A percentile compares a stretch with the other conserved stretches of the same genome.
phyloP scores from a whole-genome alignment of 2,113 vertebrate genomes.

The Scalopus aquaticus region DNA sequence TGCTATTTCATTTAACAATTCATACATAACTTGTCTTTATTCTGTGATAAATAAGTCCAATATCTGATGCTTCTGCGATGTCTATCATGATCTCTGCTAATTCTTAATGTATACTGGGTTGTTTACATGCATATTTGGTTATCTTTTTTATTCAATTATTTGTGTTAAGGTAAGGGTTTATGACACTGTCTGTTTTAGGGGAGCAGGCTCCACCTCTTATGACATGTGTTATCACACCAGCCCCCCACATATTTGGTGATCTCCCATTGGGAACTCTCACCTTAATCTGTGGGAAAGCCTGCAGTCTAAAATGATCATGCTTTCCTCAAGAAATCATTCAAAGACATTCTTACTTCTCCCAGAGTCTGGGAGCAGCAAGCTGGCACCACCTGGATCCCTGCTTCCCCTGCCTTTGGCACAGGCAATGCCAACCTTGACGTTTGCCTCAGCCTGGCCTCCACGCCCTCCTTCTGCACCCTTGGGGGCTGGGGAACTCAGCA shows the following conservation, averaged over 20 bases:
- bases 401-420: not conserved
- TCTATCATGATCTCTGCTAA: not conserved
- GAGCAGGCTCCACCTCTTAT: no score
- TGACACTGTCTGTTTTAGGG: no score
- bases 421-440: not conserved
- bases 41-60: not conserved
- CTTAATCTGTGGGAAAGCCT: not conserved
- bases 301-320: not conserved
- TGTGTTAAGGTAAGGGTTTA: no score
- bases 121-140: not conserved
- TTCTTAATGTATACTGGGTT: not conserved
- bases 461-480: not conserved
- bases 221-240: not conserved
- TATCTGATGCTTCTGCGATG: not conserved
- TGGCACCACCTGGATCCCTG: no score
- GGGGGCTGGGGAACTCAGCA: not conserved
- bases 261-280: not conserved
- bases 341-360: not conserved
- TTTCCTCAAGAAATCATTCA: not conserved
- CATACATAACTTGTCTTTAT: not conserved
- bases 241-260: not conserved
- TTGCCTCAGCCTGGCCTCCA: not conserved
- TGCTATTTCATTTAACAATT: constrained; percentile 2
- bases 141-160: no score
- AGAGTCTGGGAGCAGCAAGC: not conserved